Conservation (phyloP, 2,113 vertebrate genomes). For the Anolis sagrei region DNA sequence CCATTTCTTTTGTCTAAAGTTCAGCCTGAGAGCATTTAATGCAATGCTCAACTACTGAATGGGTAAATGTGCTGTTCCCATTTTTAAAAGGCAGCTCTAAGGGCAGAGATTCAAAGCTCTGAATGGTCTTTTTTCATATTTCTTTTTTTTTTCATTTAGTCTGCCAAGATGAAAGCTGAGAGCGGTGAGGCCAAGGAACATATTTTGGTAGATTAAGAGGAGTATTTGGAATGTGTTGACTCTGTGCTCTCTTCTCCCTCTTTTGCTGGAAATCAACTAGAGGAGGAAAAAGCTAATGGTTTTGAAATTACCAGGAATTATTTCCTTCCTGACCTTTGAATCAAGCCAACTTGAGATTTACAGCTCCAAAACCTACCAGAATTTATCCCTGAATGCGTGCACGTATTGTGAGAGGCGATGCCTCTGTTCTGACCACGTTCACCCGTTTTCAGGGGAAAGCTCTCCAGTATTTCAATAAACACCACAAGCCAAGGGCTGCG, state of each 20-base stretch:
- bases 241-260: slow-evolving; percentile 47
- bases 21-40: neutral
- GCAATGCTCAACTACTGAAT: neutral
- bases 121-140: slow-evolving; percentile 14
- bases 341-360: slow-evolving; percentile 3
- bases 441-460: neutral
- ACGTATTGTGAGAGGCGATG: neutral
- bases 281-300: slow-evolving; percentile 13
- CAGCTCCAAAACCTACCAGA: neutral
- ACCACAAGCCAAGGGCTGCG: neutral
- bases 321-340: slow-evolving; percentile 20
- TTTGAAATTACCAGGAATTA: slow-evolving; percentile 13
- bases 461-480: neutral
- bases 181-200: slow-evolving; percentile 46
- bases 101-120: slow-evolving; percentile 28
- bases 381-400: neutral
- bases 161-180: slow-evolving; percentile 17
- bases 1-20: neutral
- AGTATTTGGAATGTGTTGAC: slow-evolving; percentile 40
- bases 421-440: neutral
- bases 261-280: slow-evolving; percentile 24
- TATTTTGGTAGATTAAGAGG: slow-evolving; percentile 55
- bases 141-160: neutral
- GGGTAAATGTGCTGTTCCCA: neutral
- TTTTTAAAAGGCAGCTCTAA: slow-evolving; percentile 35